Evolutionary conservation across 1,140 invertebrate genomes (phyloP).

Genomic region (Nylanderia fulva): DNA sequence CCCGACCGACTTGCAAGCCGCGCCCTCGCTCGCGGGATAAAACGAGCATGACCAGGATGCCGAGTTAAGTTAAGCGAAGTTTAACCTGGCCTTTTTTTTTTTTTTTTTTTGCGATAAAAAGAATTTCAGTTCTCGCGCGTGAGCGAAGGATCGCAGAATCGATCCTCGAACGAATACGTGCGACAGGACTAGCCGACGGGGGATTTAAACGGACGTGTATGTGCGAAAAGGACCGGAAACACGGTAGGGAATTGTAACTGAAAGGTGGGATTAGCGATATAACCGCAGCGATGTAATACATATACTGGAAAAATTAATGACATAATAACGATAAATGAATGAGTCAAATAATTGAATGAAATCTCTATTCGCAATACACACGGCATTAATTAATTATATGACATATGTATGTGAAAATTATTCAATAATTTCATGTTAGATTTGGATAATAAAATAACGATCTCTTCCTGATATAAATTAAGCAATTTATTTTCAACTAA

Average conservation of each 20-base stretch:
- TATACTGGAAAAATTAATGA: neutral
- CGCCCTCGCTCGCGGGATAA: neutral
- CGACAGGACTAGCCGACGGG: neutral
- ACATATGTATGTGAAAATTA: neutral
- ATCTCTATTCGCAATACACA: neutral
- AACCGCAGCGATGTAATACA: neutral
- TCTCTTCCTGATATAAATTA: neutral
- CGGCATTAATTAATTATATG: neutral
- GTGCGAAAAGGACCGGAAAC: neutral
- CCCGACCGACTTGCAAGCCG: slow-evolving; percentile 6
- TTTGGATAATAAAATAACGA: neutral
- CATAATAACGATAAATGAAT: slow-evolving; percentile 17
- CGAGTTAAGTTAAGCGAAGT: slow-evolving; percentile 35
- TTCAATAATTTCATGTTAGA: neutral
- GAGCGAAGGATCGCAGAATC: slow-evolving; percentile 14
- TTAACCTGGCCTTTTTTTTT: no score
- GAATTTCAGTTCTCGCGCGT: slow-evolving; percentile 17
- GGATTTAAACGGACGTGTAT: neutral
- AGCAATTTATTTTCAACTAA: neutral
- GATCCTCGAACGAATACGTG: neutral
- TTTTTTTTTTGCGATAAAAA: neutral
- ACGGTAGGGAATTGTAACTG: neutral
- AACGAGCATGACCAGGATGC: neutral
- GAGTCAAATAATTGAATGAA: neutral
- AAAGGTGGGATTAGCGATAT: neutral